Evolutionary conservation across 2,888 invertebrate genomes (phyloP).

Genomic region (Stenolophus ochropezus): DNA sequence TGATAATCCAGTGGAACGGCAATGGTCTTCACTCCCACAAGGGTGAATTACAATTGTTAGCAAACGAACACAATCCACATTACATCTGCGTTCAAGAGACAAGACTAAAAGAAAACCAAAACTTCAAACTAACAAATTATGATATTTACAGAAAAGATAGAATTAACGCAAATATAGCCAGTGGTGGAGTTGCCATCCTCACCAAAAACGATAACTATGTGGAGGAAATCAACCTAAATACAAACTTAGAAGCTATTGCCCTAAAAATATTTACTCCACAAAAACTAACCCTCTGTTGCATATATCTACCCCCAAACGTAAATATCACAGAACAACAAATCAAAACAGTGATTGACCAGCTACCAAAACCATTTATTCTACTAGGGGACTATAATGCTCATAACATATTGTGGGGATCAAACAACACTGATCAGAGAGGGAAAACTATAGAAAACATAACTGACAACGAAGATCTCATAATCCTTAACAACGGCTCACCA

Average conservation of each 20-base stretch:
- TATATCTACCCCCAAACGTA: neutral
- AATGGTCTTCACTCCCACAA: constrained; percentile 60
- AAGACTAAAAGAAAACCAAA: neutral
- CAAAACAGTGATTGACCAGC: neutral
- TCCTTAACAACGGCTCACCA: neutral
- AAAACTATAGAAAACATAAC: constrained; percentile 23
- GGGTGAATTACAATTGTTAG: constrained; percentile 56
- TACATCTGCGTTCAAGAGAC: neutral
- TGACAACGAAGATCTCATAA: neutral
- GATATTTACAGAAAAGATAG: neutral
- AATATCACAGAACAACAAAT: neutral
- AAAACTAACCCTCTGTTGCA: neutral
- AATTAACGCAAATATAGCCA: neutral
- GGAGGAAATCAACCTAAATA: constrained; percentile 17
- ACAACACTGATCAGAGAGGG: neutral
- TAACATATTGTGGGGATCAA: neutral
- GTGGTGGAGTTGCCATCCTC: neutral
- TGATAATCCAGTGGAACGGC: constrained; percentile 62
- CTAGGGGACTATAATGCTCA: neutral
- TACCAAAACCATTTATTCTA: neutral
- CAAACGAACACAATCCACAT: neutral
- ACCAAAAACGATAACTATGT: neutral
- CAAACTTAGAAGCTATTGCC: neutral
- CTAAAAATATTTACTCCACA: neutral
- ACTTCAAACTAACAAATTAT: neutral